These are phyloP conservation scores for Microcebus tavaratra DNA, from an alignment of 2,113 vertebrate species.

Conservation along the genomic window DNA sequence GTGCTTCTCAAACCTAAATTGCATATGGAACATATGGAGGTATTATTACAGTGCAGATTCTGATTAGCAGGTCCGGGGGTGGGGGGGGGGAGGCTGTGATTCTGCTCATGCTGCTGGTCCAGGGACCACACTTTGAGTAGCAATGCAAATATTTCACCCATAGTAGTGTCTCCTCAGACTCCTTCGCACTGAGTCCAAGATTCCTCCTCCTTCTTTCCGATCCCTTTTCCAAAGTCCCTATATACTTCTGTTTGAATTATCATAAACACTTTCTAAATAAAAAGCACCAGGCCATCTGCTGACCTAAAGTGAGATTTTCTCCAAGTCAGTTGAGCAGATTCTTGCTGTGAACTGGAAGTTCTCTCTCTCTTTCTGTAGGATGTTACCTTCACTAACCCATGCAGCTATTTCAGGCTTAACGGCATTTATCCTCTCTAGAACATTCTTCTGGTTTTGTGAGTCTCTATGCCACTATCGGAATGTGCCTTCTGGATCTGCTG, in stretches of 20 bases:
- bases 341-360: background rate
- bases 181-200: background rate
- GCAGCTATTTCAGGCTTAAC: background rate
- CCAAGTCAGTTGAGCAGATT: background rate
- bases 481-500: background rate
- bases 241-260: background rate
- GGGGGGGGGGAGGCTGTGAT: accelerated
- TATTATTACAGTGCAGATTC: background rate
- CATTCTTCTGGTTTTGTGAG: background rate
- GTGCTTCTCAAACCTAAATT: background rate
- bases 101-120: background rate
- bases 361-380: background rate
- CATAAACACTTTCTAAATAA: background rate
- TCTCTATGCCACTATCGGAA: background rate
- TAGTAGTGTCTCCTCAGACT: background rate
- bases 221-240: background rate
- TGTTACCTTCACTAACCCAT: background rate
- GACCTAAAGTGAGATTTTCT: background rate
- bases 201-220: background rate
- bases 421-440: background rate
- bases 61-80: background rate
- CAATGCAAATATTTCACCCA: background rate
- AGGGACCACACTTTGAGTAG: background rate
- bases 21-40: background rate
- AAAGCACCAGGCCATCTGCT: background rate